These are phyloP conservation scores for Macrotis lagotis DNA, from an alignment of 2,113 vertebrate species.

Conservation along the genomic window DNA sequence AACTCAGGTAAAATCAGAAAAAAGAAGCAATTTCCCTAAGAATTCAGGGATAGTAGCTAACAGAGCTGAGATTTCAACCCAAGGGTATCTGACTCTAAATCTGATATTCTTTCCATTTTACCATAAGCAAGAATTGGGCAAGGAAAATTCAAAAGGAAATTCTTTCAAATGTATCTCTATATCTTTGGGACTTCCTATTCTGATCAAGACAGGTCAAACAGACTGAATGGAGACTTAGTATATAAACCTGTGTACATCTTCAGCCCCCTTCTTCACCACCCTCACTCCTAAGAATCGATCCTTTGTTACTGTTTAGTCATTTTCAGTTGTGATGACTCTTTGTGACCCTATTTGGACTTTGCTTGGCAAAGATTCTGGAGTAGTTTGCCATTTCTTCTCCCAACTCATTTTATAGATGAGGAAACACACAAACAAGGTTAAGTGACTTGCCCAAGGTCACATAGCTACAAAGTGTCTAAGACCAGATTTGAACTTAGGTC, in stretches of 20 bases:
- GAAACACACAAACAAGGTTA: not conserved
- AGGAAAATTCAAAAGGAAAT: not conserved
- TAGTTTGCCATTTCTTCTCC: not conserved
- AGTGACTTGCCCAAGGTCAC: not conserved
- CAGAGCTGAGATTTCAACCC: not conserved
- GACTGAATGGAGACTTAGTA: not conserved
- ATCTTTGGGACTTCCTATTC: not conserved
- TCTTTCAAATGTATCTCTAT: not conserved
- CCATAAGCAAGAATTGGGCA: not conserved
- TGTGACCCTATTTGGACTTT: not conserved
- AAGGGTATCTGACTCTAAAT: not conserved
- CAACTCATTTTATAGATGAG: not conserved
- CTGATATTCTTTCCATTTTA: not conserved
- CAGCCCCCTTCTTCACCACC: not conserved
- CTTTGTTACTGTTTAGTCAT: not conserved
- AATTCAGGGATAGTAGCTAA: not conserved
- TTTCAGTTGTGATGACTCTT: not conserved
- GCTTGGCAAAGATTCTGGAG: not conserved
- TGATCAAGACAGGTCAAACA: not conserved
- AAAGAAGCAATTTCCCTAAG: not conserved
- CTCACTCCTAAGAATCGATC: not conserved
- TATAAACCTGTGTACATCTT: not conserved
- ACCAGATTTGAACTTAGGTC: not conserved
- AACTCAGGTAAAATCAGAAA: not conserved
- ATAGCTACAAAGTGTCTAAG: not conserved